Percentiles rank a stretch among this genome's conserved stretches.
These are phyloP conservation scores for Nipponia nippon DNA, from an alignment of 2,113 vertebrate species.

Conservation along the genomic window DNA sequence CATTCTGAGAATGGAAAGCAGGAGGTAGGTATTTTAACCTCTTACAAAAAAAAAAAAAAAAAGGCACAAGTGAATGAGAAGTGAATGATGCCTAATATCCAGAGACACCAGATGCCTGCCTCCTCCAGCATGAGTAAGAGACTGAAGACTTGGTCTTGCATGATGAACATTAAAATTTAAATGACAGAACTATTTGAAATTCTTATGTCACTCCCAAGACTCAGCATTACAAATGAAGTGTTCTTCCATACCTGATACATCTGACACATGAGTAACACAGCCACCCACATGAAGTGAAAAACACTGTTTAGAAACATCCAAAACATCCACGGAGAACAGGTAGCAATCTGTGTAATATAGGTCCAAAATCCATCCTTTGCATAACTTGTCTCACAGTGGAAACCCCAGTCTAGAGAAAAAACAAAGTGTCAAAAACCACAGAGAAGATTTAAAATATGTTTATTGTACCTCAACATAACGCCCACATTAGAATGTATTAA, in stretches of 20 bases:
- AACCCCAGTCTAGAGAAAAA: conserved; percentile 86
- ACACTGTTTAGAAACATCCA: conserved; percentile 99
- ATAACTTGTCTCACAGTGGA: conserved; percentile 93
- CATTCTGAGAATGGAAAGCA: not conserved
- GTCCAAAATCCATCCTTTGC: conserved; percentile 95
- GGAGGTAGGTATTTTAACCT: not conserved
- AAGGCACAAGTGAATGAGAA: not conserved
- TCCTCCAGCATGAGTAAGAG: not conserved
- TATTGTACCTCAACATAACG: not conserved
- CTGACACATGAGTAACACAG: conserved; percentile 98
- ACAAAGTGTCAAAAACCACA: not conserved
- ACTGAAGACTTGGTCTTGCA: not conserved
- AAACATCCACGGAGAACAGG: conserved; percentile 98
- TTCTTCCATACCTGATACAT: conserved; percentile 90
- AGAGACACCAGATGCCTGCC: not conserved
- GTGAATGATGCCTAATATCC: not conserved
- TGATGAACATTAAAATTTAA: not conserved
- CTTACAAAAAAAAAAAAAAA: not conserved
- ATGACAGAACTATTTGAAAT: not conserved
- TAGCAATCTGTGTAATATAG: conserved; percentile 94
- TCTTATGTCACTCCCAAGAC: not conserved
- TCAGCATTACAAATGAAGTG: not conserved
- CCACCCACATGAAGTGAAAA: conserved; percentile 99
- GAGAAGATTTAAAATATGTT: not conserved
- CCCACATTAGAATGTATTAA: not conserved